phyloP scores from a whole-genome alignment of 2,888 invertebrate genomes.

The Exocentrus adspersus region DNA sequence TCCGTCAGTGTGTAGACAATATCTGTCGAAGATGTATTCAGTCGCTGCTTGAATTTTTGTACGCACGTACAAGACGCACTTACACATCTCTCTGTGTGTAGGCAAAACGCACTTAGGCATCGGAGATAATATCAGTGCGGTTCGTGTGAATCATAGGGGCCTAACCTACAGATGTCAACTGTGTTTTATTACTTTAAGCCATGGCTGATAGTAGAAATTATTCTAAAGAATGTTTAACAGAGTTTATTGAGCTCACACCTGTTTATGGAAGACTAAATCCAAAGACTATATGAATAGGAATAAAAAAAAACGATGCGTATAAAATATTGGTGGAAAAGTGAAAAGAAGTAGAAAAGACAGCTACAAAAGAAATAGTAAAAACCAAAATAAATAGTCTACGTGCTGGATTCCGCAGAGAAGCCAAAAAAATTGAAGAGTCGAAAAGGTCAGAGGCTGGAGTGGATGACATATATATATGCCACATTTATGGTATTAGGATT shows the following conservation, averaged over 20 bases:
- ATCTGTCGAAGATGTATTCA: too few relatives aligned
- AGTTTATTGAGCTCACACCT: not conserved
- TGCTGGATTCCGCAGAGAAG: slow-evolving; percentile 33
- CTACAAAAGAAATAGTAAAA: slow-evolving; percentile 28
- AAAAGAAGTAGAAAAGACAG: slow-evolving; percentile 24
- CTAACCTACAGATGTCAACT: too few relatives aligned
- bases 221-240: not conserved
- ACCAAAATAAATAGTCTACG: slow-evolving; percentile 37
- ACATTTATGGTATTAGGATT: slow-evolving; percentile 40
- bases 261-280: too few relatives aligned
- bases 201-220: too few relatives aligned
- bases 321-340: slow-evolving; percentile 23
- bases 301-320: slow-evolving; percentile 29
- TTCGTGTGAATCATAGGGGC: too few relatives aligned
- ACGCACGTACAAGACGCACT: not conserved
- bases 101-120: not conserved
- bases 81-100: not conserved
- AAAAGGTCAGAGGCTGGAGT: slow-evolving; percentile 31
- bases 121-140: too few relatives aligned
- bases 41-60: too few relatives aligned
- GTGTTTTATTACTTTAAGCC: too few relatives aligned
- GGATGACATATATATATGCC: slow-evolving; percentile 35
- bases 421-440: slow-evolving; percentile 31
- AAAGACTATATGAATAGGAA: too few relatives aligned
- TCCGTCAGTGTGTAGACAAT: too few relatives aligned